Evolutionary conservation across 2,888 invertebrate species (phyloP), one percentile per base, ranked within the genome.

Genomic region (Euplexia lucipara): DNA sequence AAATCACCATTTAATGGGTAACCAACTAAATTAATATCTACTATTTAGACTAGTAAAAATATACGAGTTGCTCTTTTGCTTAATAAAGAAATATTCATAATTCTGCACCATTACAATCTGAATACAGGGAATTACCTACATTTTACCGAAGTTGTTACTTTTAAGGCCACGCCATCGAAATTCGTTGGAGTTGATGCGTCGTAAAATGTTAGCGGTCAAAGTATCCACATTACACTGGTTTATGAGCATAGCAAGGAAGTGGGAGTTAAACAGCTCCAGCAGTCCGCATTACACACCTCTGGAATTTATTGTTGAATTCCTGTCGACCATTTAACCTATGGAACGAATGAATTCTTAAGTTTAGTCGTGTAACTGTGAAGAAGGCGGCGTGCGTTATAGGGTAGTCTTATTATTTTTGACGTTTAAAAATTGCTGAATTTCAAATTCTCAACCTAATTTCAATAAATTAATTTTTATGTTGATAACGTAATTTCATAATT

Each of bases 161-260:
- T 64, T 35, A 32, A n/a, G 14, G n/a, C 39, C 26, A 32, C 39
- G 16, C 2, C 22, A 26, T 20, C 52, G 26, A 65, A 64, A 53
- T 49, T 45, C 49, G 42, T 41, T 49, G 41, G 30, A 39, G 44
- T 56, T 64, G 10, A 52, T 52, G 65, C n/a, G 12, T 73, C 59
- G 67, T 70, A 70, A 65, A 65, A 59, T 37, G 34, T 18, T 44
- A 44, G 18, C 48, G 18, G 53, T 41, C 53, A 39, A 54, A 49
- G 49, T 73, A 41, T 44, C 39, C 32, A 56, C 54, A 32, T 45
- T 26, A 53, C 66, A 71, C 37, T 60, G 67, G 54, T 73, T 73
- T 71, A 71, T 66, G 54, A 39, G 45, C 49, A 54, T 49, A 35
- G 32, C 48, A 44, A n/a, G 37, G 37, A 32, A 45, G 49, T 54